Evolutionary conservation across 2,113 vertebrate genomes (phyloP).

Genomic region (Hippocampus abdominalis): DNA sequence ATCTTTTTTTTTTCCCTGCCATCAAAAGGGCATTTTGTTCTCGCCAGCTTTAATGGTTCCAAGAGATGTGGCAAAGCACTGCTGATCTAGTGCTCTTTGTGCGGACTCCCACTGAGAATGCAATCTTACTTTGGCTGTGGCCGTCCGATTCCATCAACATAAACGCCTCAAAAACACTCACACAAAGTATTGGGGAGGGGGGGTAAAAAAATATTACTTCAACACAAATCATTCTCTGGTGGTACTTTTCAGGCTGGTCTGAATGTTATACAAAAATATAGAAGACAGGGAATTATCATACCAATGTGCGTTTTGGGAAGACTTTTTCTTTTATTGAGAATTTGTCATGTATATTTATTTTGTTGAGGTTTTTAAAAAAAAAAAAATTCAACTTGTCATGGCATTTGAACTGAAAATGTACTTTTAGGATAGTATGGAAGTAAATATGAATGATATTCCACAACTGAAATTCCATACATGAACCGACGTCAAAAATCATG

Average conservation of each 20-base stretch:
- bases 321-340: neutral
- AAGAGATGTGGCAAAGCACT: constrained; percentile 62
- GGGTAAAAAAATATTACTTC: constrained; percentile 62
- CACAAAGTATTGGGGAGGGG: constrained; percentile 62
- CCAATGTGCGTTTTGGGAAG: neutral
- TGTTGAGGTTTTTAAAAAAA: too few species aligned
- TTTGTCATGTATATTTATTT: neutral
- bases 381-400: neutral
- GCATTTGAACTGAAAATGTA: neutral
- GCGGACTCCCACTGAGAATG: constrained; percentile 68
- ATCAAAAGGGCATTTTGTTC: constrained; percentile 69
- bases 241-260: constrained; percentile 36
- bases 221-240: constrained; percentile 54
- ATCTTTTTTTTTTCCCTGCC: constrained; percentile 59
- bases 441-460: neutral
- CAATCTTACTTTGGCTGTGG: constrained; percentile 68
- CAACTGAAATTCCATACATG: too few species aligned
- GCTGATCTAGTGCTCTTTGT: constrained; percentile 69
- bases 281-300: constrained; percentile 40
- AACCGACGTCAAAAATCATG: too few species aligned
- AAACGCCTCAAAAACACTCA: constrained; percentile 69
- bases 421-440: neutral
- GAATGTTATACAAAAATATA: constrained; percentile 50
- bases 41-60: constrained; percentile 66
- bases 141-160: constrained; percentile 71